phyloP scores from a whole-genome alignment of 2,888 invertebrate species.

The Sphaeridia pumilis region DNA sequence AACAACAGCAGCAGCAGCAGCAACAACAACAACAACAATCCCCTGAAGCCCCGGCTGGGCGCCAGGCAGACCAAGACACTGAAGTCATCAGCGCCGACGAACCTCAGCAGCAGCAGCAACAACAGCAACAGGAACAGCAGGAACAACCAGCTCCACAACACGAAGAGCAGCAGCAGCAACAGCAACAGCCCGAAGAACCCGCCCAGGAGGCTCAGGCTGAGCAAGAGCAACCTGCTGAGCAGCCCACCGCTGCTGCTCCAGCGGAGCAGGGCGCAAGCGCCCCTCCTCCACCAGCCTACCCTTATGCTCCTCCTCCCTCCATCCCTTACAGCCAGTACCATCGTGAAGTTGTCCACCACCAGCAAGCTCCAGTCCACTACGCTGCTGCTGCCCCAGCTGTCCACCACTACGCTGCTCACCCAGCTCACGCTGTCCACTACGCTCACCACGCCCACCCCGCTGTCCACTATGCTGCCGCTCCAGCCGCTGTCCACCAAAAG shows the following conservation, averaged over 20 bases:
- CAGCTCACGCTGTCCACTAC: conserved; percentile 13
- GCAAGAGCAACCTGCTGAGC: conserved; percentile 9
- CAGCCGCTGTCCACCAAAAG: conserved; percentile 33
- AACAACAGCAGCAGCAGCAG: background rate
- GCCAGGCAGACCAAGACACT: conserved; percentile 1
- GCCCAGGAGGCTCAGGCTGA: conserved; percentile 1
- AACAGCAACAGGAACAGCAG: conserved; percentile 1
- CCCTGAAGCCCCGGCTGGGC: background rate
- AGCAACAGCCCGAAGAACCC: conserved; percentile 6
- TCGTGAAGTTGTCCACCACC: conserved; percentile 1
- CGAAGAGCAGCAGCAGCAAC: conserved; percentile 3
- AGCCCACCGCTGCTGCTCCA: background rate
- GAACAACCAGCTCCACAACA: background rate
- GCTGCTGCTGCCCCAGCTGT: conserved; percentile 32
- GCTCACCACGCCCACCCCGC: conserved; percentile 14
- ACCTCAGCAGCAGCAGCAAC: conserved; percentile 7
- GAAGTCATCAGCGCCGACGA: conserved; percentile 1
- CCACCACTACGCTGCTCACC: conserved; percentile 12
- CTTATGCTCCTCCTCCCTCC: conserved; percentile 38
- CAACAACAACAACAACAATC: conserved; percentile 3
- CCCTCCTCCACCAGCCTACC: background rate
- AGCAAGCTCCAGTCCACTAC: conserved; percentile 18
- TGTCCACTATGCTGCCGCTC: conserved; percentile 24
- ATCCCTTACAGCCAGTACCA: conserved; percentile 28
- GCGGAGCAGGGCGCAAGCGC: background rate